phyloP scores from a whole-genome alignment of 2,888 invertebrate genomes.

The Epirrhoe alternata region DNA sequence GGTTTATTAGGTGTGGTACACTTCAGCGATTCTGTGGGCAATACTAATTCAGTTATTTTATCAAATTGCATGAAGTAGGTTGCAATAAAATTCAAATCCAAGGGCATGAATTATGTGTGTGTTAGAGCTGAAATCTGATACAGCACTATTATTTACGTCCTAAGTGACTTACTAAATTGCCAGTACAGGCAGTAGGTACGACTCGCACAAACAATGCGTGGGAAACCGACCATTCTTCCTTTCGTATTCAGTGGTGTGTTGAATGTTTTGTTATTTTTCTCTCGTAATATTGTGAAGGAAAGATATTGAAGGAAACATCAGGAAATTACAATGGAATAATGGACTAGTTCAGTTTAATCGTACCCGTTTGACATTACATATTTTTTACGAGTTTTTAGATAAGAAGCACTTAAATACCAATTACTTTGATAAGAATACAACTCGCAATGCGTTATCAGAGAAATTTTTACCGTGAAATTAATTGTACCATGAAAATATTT shows the following conservation, averaged over 20 bases:
- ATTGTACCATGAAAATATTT: neutral
- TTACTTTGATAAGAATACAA: constrained; percentile 16
- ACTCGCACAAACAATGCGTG: constrained; percentile 29
- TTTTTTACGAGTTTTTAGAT: constrained; percentile 15
- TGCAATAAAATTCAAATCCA: neutral
- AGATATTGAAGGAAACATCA: constrained; percentile 1
- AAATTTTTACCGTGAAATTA: neutral
- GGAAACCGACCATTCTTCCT: constrained; percentile 27
- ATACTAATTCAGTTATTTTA: too few relatives aligned
- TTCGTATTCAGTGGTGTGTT: constrained; percentile 28
- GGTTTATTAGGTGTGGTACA: too few relatives aligned
- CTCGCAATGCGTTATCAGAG: constrained; percentile 5
- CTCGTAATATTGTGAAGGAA: constrained; percentile 18
- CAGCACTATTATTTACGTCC: neutral
- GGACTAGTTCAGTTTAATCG: neutral
- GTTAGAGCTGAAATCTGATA: neutral
- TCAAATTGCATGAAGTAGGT: too few relatives aligned
- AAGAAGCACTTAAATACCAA: constrained; percentile 10
- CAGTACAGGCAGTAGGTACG: neutral
- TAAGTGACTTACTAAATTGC: neutral
- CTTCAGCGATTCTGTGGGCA: too few relatives aligned
- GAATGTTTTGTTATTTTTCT: constrained; percentile 34
- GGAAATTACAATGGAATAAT: too few relatives aligned
- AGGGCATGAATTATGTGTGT: neutral
- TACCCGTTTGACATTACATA: neutral